These are phyloP conservation scores for Castor canadensis DNA, from an alignment of 2,113 vertebrate genomes.

Conservation along the genomic window DNA sequence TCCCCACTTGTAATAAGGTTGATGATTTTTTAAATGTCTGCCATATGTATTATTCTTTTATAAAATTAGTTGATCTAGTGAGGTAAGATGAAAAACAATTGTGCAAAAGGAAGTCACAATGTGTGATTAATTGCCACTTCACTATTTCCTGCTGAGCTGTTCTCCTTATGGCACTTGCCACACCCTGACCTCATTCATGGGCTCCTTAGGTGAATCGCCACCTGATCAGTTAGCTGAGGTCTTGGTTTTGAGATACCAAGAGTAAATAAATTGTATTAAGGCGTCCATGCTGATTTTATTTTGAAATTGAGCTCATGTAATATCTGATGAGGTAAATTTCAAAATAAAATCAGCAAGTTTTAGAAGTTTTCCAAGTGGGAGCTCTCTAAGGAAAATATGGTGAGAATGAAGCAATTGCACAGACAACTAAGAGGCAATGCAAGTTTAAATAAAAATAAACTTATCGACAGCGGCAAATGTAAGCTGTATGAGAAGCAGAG, in stretches of 20 bases:
- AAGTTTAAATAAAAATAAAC: no score
- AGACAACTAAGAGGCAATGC: not conserved
- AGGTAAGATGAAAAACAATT: not conserved
- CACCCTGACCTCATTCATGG: fast-evolving
- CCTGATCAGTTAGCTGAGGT: not conserved
- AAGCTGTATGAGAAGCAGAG: not conserved
- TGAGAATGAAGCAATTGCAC: not conserved
- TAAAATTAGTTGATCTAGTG: not conserved
- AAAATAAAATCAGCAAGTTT: no score
- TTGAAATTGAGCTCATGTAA: no score
- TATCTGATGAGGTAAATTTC: no score
- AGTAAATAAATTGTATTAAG: fast-evolving
- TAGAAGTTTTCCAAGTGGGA: not conserved
- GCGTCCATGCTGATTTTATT: not conserved
- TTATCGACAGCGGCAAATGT: fast-evolving
- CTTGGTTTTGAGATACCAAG: not conserved
- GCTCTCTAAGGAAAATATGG: not conserved
- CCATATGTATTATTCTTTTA: not conserved
- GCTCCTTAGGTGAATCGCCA: not conserved
- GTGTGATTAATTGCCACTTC: not conserved
- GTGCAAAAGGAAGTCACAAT: not conserved
- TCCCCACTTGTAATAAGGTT: not conserved
- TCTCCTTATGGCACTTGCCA: fast-evolving
- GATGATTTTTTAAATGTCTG: not conserved
- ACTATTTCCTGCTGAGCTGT: fast-evolving